phyloP scores from a whole-genome alignment of 2,797 vertebrate genomes.

The Rhabdophis nuchalis region DNA sequence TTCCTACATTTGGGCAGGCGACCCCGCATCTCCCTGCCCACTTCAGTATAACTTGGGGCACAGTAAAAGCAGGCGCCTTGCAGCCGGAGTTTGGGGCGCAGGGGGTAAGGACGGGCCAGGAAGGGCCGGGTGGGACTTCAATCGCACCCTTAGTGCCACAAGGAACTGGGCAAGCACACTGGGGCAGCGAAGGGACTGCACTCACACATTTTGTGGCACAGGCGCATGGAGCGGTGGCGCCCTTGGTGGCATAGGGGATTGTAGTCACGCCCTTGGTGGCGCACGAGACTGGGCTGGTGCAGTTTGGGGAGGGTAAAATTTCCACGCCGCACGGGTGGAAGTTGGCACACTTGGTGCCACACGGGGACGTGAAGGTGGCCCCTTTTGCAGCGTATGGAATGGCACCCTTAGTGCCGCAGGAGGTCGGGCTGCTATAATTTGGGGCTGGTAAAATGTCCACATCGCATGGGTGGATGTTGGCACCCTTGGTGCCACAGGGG shows the following conservation, averaged over 20 bases:
- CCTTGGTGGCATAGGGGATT: not conserved
- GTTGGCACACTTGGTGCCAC: not conserved
- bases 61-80: not conserved
- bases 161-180: not conserved
- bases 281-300: not conserved
- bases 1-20: not conserved
- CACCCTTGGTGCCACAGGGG: not conserved
- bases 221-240: not conserved
- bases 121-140: not conserved
- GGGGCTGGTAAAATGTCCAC: not conserved
- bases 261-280: not conserved
- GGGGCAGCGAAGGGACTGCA: not conserved
- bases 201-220: not conserved
- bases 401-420: not conserved
- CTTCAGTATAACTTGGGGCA: not conserved
- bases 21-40: not conserved
- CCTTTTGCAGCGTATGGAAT: not conserved
- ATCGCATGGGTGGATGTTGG: not conserved
- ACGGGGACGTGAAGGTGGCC: not conserved
- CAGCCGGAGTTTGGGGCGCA: too few species aligned
- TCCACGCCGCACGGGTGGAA: not conserved
- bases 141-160: too few species aligned
- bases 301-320: not conserved
- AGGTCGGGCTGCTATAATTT: not conserved
- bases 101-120: too few species aligned